Evolutionary conservation across 2,888 invertebrate genomes (phyloP).

Genomic region (Orthosia gracilis): DNA sequence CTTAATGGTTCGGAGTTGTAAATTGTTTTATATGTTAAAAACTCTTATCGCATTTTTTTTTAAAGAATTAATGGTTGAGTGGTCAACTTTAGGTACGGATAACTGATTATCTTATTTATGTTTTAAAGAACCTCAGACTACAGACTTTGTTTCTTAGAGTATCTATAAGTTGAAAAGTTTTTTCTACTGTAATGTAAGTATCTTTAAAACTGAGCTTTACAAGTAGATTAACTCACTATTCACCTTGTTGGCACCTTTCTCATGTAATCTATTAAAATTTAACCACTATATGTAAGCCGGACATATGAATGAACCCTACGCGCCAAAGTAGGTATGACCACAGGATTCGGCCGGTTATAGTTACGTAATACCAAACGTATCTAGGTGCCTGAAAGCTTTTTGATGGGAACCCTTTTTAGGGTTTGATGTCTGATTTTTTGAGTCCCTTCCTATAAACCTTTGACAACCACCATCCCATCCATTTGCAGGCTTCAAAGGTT

Average conservation of each 20-base stretch:
- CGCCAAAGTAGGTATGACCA: background rate
- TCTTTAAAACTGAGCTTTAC: background rate
- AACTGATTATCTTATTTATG: constrained; percentile 25
- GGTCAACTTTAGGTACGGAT: constrained; percentile 25
- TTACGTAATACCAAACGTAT: constrained; percentile 47
- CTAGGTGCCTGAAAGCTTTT: constrained; percentile 63
- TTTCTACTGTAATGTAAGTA: background rate
- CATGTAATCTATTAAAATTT: constrained; percentile 16
- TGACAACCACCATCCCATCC: constrained; percentile 53
- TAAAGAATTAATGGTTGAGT: constrained; percentile 34
- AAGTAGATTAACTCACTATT: background rate
- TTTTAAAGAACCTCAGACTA: constrained; percentile 8
- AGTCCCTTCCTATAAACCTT: constrained; percentile 50
- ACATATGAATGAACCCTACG: background rate
- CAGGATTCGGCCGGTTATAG: constrained; percentile 16
- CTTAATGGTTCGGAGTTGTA: constrained; percentile 53
- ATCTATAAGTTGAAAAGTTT: background rate
- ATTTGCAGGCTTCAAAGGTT: constrained; percentile 47
- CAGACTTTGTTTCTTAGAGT: constrained; percentile 14
- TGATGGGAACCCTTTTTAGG: constrained; percentile 50
- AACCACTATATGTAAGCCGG: background rate
- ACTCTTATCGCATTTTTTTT: constrained; percentile 41
- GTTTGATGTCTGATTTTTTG: constrained; percentile 52
- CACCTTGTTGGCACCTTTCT: background rate
- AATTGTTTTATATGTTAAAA: constrained; percentile 57